Conservation (phyloP, 1,140 invertebrate species). For the Pachyrhynchus sulphureomaculatus region DNA sequence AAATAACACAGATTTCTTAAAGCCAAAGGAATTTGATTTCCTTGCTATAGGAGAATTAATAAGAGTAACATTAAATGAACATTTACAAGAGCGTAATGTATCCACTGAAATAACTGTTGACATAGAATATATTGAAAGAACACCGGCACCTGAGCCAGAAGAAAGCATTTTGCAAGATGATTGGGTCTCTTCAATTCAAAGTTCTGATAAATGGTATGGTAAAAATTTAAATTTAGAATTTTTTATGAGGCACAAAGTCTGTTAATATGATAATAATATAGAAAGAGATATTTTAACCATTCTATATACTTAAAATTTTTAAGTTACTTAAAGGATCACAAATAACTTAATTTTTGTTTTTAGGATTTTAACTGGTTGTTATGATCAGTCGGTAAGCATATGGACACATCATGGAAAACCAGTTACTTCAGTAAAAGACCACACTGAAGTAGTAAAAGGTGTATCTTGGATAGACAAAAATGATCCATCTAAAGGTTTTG, state of each 20-base stretch:
- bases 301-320: too few species aligned
- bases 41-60: constrained; percentile 80
- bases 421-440: constrained; percentile 80
- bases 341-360: constrained; percentile 36
- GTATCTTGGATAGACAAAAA: constrained; percentile 80
- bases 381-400: constrained; percentile 89
- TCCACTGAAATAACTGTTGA: constrained; percentile 78
- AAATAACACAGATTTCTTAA: constrained; percentile 53
- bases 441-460: constrained; percentile 73
- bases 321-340: too few species aligned
- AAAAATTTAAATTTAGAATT: too few species aligned
- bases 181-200: constrained; percentile 87
- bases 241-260: too few species aligned
- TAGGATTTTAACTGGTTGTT: constrained; percentile 91
- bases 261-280: not conserved
- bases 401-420: constrained; percentile 86
- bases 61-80: constrained; percentile 65
- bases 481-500: constrained; percentile 67
- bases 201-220: constrained; percentile 66
- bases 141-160: constrained; percentile 85
- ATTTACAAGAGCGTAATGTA: constrained; percentile 66
- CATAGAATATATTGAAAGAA: constrained; percentile 87
- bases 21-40: constrained; percentile 83
- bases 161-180: constrained; percentile 92
- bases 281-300: not conserved